Evolutionary conservation across 2,888 invertebrate genomes (phyloP).

Genomic region (Julus scandinavius): DNA sequence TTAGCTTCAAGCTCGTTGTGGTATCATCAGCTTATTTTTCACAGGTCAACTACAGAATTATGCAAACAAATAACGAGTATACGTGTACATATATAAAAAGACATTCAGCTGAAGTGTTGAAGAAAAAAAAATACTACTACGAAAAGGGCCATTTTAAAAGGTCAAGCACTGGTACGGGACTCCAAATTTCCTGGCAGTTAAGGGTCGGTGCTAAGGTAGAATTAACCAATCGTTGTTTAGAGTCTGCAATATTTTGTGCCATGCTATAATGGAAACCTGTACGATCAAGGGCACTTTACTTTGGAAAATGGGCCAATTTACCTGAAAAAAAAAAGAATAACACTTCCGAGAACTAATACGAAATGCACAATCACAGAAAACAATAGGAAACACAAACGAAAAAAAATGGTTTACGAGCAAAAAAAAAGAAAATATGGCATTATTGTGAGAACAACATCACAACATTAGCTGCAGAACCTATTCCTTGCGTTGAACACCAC

Average conservation of each 20-base stretch:
- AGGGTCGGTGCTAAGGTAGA: neutral
- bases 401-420: neutral
- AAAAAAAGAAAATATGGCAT: neutral
- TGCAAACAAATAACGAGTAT: constrained; percentile 16
- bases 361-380: constrained; percentile 8
- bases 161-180: neutral
- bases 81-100: neutral
- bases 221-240: neutral
- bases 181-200: neutral
- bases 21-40: neutral
- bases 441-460: neutral
- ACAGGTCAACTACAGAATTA: neutral
- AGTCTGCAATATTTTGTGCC: too few species aligned
- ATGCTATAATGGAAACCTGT: neutral
- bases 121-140: neutral
- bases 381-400: constrained; percentile 11
- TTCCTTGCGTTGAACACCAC: neutral
- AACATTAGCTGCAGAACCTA: neutral
- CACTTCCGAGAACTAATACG: constrained; percentile 6
- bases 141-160: neutral
- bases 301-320: neutral
- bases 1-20: neutral
- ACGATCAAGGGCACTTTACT: neutral
- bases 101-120: neutral
- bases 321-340: neutral